phyloP scores from a whole-genome alignment of 2,888 invertebrate species.

The Piscicola geometra region DNA sequence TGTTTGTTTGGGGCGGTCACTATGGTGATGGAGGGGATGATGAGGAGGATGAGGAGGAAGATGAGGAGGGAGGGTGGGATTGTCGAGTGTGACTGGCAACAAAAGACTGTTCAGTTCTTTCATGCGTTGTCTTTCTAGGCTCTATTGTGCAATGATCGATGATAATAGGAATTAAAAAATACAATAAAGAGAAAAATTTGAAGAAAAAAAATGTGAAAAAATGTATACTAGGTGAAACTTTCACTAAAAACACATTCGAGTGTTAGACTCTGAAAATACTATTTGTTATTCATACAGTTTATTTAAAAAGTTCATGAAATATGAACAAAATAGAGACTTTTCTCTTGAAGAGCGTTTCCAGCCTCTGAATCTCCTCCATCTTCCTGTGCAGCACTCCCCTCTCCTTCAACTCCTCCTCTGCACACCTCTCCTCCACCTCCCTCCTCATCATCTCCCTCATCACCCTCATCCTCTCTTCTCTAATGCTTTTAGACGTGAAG shows the following conservation, averaged over 20 bases:
- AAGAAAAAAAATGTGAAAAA: too few relatives aligned
- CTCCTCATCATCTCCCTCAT: conserved; percentile 56
- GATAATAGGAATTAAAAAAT: too few relatives aligned
- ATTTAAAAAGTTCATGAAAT: too few relatives aligned
- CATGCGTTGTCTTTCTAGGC: conserved; percentile 13
- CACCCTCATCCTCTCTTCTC: conserved; percentile 53
- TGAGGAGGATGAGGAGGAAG: neutral
- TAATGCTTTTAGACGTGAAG: conserved; percentile 52
- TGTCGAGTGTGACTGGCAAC: neutral
- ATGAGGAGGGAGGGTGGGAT: neutral
- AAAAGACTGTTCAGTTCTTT: conserved; percentile 9
- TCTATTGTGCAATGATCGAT: neutral
- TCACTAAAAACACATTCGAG: too few relatives aligned
- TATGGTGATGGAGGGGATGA: neutral
- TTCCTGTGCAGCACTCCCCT: conserved; percentile 49
- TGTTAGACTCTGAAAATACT: too few relatives aligned
- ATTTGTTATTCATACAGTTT: too few relatives aligned
- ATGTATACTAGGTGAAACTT: too few relatives aligned
- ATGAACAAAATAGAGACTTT: too few relatives aligned
- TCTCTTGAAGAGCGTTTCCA: conserved; percentile 50
- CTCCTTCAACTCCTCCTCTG: conserved; percentile 39
- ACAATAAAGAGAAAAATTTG: too few relatives aligned
- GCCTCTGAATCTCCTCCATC: conserved; percentile 55
- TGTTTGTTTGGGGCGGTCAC: too few relatives aligned
- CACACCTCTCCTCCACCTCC: conserved; percentile 54